Evolutionary conservation across 2,888 invertebrate genomes (phyloP), one percentile per base, ranked within the genome.

Genomic region (Pandemis cinnamomeana): DNA sequence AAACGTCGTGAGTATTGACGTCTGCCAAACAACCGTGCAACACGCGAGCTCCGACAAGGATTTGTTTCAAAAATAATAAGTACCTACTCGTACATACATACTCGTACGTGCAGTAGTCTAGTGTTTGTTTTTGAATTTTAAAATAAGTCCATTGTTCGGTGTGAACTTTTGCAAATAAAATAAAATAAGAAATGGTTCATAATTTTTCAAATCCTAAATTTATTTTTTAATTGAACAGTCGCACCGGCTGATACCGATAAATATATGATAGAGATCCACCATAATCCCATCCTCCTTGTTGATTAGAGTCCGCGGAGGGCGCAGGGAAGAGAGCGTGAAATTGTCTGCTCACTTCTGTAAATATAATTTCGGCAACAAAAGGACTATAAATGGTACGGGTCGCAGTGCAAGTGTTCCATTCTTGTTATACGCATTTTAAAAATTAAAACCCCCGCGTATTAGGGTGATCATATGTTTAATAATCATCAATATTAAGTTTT

Each of bases 311-410:
- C 89, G 84, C 84, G 83, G 83, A 87, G 91, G 91, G 95, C 89
- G 93, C 92, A 81, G 87, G 87, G 92, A 91, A 92, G 92, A 91
- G 91, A 93, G 87, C 94, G 93, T 94, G 94, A 94, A 94, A 94
- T 94, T 94, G 93, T 94, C 94, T 93, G 93, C 91, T 94, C 93
- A 92, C 93, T 94, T 94, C 92, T 94, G 93, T 93, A 94, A 94
- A 94, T 94, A 94, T 94, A 92, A 94, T 94, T 94, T 94, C 86
- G 92, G 90, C 88, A 92, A 94, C 94, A 94, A 94, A 94, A 93
- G 93, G 93, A 90, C 92, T 91, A 92, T 91, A 91, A 93, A 93
- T 92, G 93, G 92, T 92, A 93, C 81, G 91, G 89, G 91, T 87
- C 90, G 87, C 82, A 83, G 86, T 87, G 89, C 91, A 90, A 89